Percentiles rank a stretch among this genome's conserved stretches.
phyloP scores from a whole-genome alignment of 2,113 vertebrate genomes.

The Theristicus caerulescens region DNA sequence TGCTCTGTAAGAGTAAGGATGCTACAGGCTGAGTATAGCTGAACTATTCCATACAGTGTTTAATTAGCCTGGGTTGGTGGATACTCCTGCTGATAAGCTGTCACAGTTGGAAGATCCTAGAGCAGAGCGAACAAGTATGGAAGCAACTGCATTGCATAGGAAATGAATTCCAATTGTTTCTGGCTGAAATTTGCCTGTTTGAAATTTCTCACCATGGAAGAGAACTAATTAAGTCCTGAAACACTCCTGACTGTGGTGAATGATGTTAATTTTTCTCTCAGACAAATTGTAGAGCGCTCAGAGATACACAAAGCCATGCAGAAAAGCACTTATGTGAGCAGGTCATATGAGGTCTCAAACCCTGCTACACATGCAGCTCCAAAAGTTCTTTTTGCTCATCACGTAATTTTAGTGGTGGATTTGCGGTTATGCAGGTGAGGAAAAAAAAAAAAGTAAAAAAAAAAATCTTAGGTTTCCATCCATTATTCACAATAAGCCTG shows the following conservation, averaged over 20 bases:
- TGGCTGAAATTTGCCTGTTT: not conserved
- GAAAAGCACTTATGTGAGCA: not conserved
- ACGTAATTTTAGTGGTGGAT: not conserved
- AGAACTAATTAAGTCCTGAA: slow-evolving; percentile 7
- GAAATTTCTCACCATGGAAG: not conserved
- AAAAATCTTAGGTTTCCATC: not conserved
- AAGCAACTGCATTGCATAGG: not conserved
- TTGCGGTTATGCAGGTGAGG: not conserved
- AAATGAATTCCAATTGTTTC: not conserved
- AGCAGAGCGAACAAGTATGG: not conserved
- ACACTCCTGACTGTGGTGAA: not conserved
- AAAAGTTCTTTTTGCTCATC: not conserved
- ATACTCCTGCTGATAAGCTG: not conserved
- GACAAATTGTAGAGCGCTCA: not conserved
- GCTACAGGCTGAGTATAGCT: not conserved
- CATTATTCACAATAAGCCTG: not conserved
- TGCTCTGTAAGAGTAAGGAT: not conserved
- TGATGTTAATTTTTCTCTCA: not conserved
- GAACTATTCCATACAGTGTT: not conserved
- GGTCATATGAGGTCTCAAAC: not conserved
- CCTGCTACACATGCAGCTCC: not conserved
- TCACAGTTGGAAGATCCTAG: not conserved
- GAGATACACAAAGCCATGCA: not conserved
- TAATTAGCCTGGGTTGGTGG: not conserved
- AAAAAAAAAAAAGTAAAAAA: not conserved